Evolutionary conservation across 2,888 invertebrate genomes (phyloP), one percentile per base, ranked within the genome.

Genomic region (Koerneria pararmatus): DNA sequence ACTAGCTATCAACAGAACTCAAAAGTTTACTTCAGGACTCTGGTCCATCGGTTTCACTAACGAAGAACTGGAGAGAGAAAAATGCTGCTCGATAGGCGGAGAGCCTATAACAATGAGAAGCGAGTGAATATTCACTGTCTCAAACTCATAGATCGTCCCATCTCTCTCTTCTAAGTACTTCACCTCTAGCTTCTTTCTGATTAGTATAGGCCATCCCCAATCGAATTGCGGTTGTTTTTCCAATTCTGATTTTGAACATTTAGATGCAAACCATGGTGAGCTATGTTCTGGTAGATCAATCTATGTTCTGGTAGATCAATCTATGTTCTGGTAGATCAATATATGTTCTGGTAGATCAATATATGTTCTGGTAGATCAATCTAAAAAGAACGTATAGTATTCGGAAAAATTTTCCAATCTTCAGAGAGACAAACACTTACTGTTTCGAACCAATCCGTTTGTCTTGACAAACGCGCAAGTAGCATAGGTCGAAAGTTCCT

Each of bases 401-500:
- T 15, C 8, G 15, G 29, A 29, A n/a, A 3, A 5, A 3, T 31
- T 8, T 29, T 54, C 5, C 5, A 29, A 54, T 31, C 0, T 31
- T 49, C 6, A 24, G 24, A 54, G n/a, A n/a, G n/a, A n/a, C n/a
- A 2, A 24, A 48, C 19, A 46, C 60, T 41, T 24, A 70, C 67
- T n/a, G 67, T 67, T n/a, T 61, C 54, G 54, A 48, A 66, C 68
- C 48, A 70, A 56, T 49, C 59, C 31, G 58, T 59, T 27, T 35
- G 4, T 4, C 58, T 37, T 0, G 70, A 60, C 2, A 70, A 35
- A 29, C 68, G 58, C 19, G 70, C 70, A 24, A 70, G 56, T 31
- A 70, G 60, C 66, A 68, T 68, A 0, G 70, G 70, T 11, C 68
- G 58, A 48, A 70, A 70, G 60, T 70, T 70, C 5, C 51, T 54